phyloP scores from a whole-genome alignment of 2,797 vertebrate genomes.

The Meda fulgida region DNA sequence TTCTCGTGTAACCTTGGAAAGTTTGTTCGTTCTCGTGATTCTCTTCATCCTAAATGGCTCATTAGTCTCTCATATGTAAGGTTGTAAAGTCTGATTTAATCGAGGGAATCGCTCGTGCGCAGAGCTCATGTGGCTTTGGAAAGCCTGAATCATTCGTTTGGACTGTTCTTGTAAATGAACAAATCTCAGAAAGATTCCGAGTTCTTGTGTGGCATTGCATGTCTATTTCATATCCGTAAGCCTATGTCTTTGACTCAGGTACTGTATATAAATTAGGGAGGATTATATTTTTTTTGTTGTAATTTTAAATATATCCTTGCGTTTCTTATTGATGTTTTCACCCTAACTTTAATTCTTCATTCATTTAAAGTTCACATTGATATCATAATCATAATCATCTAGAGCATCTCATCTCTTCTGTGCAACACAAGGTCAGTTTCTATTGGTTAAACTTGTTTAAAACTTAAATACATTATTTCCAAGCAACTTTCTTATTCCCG shows the following conservation, averaged over 20 bases:
- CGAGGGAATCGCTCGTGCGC: neutral
- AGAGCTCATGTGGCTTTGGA: neutral
- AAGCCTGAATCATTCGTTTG: neutral
- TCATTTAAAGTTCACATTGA: neutral
- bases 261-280: neutral
- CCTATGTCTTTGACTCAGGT: neutral
- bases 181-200: too few relatives aligned
- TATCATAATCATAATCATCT: neutral
- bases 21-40: neutral
- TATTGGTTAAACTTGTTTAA: neutral
- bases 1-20: neutral
- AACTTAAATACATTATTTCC: neutral
- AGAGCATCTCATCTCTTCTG: neutral
- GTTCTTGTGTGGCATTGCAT: neutral
- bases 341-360: too few relatives aligned
- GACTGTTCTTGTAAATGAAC: neutral
- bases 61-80: neutral
- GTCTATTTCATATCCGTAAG: neutral
- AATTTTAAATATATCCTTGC: neutral
- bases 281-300: neutral
- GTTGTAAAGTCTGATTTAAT: neutral
- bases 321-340: neutral
- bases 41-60: neutral
- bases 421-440: neutral
- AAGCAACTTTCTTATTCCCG: too few relatives aligned